phyloP scores from a whole-genome alignment of 2,888 invertebrate species.

The Drosophila hawaiiensis region DNA sequence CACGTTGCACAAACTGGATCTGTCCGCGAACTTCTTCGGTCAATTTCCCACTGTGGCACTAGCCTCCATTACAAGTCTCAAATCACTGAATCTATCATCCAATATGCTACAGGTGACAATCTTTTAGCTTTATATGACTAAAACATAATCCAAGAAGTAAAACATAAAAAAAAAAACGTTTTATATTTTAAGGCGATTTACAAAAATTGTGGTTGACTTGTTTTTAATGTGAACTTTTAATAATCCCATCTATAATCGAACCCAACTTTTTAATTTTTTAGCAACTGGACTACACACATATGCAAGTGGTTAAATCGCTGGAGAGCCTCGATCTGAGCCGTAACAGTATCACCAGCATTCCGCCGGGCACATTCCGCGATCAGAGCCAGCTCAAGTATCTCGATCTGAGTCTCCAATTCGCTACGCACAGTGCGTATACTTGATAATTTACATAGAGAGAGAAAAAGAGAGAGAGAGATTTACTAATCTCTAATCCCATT shows the following conservation, averaged over 20 bases:
- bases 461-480: not conserved
- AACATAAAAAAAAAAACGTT: not conserved
- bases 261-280: constrained; percentile 81
- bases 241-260: not conserved
- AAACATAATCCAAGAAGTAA: not conserved
- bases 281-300: constrained; percentile 91
- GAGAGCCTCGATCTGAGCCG: constrained; percentile 93
- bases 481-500: constrained; percentile 55
- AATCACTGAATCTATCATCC: constrained; percentile 92
- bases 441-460: no score
- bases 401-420: constrained; percentile 93
- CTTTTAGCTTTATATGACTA: not conserved
- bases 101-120: constrained; percentile 93
- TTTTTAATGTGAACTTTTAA: not conserved
- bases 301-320: constrained; percentile 89
- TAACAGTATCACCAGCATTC: constrained; percentile 93
- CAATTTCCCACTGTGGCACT: constrained; percentile 93
- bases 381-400: constrained; percentile 90
- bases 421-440: constrained; percentile 91
- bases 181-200: not conserved
- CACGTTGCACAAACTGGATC: constrained; percentile 91
- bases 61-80: constrained; percentile 89
- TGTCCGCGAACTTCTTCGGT: constrained; percentile 94
- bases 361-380: constrained; percentile 92
- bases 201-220: not conserved